Percentiles rank a stretch among this genome's conserved stretches.
phyloP scores from a whole-genome alignment of 2,888 invertebrate species.

The Lithophane ornitopus region DNA sequence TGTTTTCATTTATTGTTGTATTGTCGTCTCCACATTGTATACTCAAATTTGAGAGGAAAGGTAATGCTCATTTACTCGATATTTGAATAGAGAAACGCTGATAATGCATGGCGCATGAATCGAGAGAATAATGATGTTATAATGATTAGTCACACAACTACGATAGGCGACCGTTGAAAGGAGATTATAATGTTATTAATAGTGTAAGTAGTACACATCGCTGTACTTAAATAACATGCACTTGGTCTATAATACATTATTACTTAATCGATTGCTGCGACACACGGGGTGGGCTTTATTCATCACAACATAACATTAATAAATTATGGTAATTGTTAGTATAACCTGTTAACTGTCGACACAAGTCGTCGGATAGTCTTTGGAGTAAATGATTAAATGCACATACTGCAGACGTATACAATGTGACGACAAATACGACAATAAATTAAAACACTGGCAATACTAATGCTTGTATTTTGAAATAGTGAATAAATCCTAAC shows the following conservation, averaged over 20 bases:
- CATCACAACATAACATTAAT: conserved; percentile 12
- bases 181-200: background rate
- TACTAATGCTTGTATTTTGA: background rate
- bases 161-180: background rate
- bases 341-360: conserved; percentile 17
- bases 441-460: background rate
- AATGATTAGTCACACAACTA: background rate
- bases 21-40: too few species aligned
- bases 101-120: background rate
- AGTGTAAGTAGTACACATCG: background rate
- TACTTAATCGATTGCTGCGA: background rate
- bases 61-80: too few species aligned
- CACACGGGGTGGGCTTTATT: conserved; percentile 1
- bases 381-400: background rate
- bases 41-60: too few species aligned
- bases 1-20: too few species aligned
- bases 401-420: background rate
- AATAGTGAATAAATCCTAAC: background rate
- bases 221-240: background rate
- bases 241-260: conserved; percentile 15
- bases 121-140: background rate
- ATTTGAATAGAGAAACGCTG: background rate
- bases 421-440: background rate
- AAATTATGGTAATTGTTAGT: conserved; percentile 28
- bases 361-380: background rate